Percentiles rank a stretch among this genome's conserved stretches.
These are phyloP conservation scores for Aphodius sticticus DNA, from an alignment of 2,888 invertebrate genomes.

Conservation along the genomic window DNA sequence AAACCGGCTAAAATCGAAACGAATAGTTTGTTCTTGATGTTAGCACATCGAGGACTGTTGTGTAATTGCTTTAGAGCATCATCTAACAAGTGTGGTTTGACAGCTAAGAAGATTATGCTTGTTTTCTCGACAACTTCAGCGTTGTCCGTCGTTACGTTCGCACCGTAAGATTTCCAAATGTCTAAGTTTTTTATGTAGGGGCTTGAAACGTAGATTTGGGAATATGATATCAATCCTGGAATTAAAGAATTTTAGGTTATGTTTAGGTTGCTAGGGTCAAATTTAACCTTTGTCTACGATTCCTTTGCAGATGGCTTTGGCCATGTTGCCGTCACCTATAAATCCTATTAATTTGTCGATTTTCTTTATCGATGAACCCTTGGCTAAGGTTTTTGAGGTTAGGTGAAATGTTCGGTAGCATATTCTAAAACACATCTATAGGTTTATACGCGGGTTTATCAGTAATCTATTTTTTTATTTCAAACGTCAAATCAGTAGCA, in stretches of 20 bases:
- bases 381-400: constrained; percentile 17
- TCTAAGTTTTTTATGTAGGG: constrained; percentile 72
- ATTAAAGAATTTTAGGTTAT: constrained; percentile 29
- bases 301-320: constrained; percentile 79
- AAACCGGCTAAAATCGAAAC: constrained; percentile 88
- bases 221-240: constrained; percentile 69
- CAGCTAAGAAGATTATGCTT: constrained; percentile 82
- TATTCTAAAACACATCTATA: not conserved
- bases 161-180: constrained; percentile 71
- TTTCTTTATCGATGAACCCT: constrained; percentile 37
- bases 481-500: too few relatives aligned
- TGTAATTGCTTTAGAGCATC: constrained; percentile 61
- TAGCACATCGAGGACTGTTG: constrained; percentile 47
- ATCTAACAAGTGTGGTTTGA: constrained; percentile 85
- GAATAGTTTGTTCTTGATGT: constrained; percentile 66
- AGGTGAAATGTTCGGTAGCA: constrained; percentile 20
- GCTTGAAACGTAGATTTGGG: constrained; percentile 77
- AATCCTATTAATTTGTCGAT: constrained; percentile 71
- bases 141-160: constrained; percentile 70
- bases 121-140: constrained; percentile 70
- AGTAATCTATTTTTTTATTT: too few relatives aligned
- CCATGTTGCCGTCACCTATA: constrained; percentile 93
- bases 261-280: not conserved
- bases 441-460: not conserved
- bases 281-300: constrained; percentile 72